Evolutionary conservation across 1,140 invertebrate species (phyloP).

Genomic region (Ladona fulva): DNA sequence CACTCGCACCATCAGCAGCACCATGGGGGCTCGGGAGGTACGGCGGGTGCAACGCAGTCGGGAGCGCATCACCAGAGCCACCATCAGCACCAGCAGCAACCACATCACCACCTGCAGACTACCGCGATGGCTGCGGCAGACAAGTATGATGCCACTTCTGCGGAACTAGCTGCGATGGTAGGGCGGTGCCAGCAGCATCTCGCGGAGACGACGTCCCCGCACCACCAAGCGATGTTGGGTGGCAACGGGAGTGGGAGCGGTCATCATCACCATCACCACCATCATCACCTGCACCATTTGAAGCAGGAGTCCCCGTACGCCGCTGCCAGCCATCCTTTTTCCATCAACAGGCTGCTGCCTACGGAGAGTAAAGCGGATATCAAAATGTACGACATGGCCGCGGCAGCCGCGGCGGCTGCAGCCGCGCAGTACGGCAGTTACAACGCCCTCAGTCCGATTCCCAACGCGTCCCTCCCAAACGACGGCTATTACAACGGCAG

Average conservation of each 20-base stretch:
- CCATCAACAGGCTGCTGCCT: constrained; percentile 81
- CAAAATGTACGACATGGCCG: constrained; percentile 44
- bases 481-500: constrained; percentile 73
- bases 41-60: not conserved
- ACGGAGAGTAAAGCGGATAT: constrained; percentile 65
- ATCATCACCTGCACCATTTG: constrained; percentile 46
- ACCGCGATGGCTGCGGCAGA: constrained; percentile 10
- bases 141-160: constrained; percentile 35
- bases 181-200: constrained; percentile 47
- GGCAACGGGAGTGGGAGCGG: not conserved
- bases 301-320: constrained; percentile 70
- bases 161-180: constrained; percentile 54
- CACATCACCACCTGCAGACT: constrained; percentile 32
- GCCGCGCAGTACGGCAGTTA: constrained; percentile 49
- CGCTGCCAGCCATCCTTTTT: constrained; percentile 76
- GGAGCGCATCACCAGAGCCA: constrained; percentile 38
- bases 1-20: constrained; percentile 35
- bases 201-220: constrained; percentile 40
- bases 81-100: constrained; percentile 29
- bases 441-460: constrained; percentile 47
- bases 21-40: constrained; percentile 24
- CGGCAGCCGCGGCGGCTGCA: constrained; percentile 37
- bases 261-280: constrained; percentile 38
- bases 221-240: constrained; percentile 45
- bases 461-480: constrained; percentile 50